Base-by-base conservation (phyloP, 2,113 vertebrate genomes). In the Malurus cyaneus region DNA sequence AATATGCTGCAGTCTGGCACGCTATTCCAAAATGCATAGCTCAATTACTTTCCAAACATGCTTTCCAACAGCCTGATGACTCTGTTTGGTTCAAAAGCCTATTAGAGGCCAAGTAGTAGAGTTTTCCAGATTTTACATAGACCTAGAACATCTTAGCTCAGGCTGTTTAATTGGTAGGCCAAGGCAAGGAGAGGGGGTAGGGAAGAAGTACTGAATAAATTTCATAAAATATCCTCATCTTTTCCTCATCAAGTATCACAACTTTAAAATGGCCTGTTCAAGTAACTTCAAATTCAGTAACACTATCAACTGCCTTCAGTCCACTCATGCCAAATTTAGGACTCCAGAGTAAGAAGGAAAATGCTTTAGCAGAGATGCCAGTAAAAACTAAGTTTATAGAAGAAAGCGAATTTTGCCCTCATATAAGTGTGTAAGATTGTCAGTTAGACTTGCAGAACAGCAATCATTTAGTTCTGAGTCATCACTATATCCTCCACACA, bases 151-250 rank as follows among this genome's bases (percentile, higher is more conserved):
- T 46, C 60, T 78, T 60, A 49, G 57, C 49, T 89, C 32, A 34
- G 31, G 46, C 34, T 77, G 6, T 60, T 57, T 47, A 24, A 50
- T 7, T 57, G 17, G 32, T 46, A 76, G 41, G 15, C 25, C 12
- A 56, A 11, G 18, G 12, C 1, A 81, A 91, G 52, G 4, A 8
- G 5, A 7, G 0, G 2, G 6, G 11, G 0, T 11, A 39, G 2
- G 2, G 16, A 12, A 15, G 11, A 18, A 5, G 1, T 19, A 59
- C 20, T 34, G 20, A 60, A 81, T n/a, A 67, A 78, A 81, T 59
- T 36, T 47, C 16, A 18, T 42, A 50, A 46, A 72, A 87, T 41
- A 52, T 1, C 18, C 74, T 66, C 47, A 41, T 72, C 24, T 52
- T 9, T 32, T 11, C 10, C 13, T 81, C 57, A 60, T 4, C 13